These are phyloP conservation scores for Spialia ferax DNA, from an alignment of 2,888 invertebrate genomes.

Conservation along the genomic window DNA sequence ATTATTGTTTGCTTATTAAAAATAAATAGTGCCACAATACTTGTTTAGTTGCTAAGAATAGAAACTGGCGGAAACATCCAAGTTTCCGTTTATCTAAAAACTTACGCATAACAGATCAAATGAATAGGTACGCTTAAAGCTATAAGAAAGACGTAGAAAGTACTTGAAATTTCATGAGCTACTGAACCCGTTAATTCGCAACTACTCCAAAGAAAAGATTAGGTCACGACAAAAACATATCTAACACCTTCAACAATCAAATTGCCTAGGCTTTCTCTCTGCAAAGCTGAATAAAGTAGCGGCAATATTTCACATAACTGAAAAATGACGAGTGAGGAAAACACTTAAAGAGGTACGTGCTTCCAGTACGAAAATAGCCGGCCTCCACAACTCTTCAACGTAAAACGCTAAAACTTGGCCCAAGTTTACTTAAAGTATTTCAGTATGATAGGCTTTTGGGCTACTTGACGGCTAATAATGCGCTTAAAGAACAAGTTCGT, in stretches of 20 bases:
- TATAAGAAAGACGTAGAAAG: too few species aligned
- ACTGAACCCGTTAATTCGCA: not conserved
- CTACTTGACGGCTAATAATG: slow-evolving; percentile 9
- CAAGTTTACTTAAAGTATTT: slow-evolving; percentile 12
- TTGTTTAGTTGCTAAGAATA: too few species aligned
- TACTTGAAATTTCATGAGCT: too few species aligned
- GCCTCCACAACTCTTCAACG: slow-evolving; percentile 18
- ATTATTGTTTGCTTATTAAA: too few species aligned
- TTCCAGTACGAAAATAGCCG: slow-evolving; percentile 25
- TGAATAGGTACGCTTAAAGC: too few species aligned
- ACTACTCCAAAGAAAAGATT: not conserved
- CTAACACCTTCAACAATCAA: slow-evolving; percentile 2
- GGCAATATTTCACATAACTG: slow-evolving; percentile 37
- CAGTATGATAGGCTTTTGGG: slow-evolving; percentile 6
- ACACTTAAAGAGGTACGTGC: slow-evolving; percentile 27
- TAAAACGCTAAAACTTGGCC: slow-evolving; percentile 20
- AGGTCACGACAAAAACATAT: not conserved
- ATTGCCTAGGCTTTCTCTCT: slow-evolving; percentile 29
- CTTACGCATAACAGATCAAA: too few species aligned
- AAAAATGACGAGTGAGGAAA: slow-evolving; percentile 30
- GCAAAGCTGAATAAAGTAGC: slow-evolving; percentile 34
- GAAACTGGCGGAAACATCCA: too few species aligned
- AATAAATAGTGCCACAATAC: too few species aligned
- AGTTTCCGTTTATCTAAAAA: too few species aligned
- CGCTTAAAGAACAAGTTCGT: not conserved